Evolutionary conservation across 2,888 invertebrate species (phyloP).

Genomic region (Adelphocoris suturalis): DNA sequence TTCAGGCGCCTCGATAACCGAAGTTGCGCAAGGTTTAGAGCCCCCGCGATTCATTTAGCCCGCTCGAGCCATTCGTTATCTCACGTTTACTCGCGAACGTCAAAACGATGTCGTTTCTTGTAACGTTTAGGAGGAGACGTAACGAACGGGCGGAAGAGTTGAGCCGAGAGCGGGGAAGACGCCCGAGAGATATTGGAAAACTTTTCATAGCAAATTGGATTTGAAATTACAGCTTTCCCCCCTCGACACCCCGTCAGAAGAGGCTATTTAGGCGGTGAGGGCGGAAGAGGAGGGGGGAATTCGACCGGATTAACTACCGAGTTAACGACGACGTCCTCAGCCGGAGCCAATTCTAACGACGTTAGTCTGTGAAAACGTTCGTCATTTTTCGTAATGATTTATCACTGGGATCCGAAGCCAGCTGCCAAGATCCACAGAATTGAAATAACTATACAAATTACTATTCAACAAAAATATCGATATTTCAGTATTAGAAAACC

Average conservation of each 20-base stretch:
- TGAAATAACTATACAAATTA: too few species aligned
- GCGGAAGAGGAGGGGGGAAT: background rate
- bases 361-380: conserved; percentile 12
- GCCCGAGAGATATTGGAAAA: conserved; percentile 54
- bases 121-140: background rate
- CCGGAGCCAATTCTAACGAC: conserved; percentile 7
- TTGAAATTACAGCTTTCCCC: conserved; percentile 44
- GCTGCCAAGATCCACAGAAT: too few species aligned
- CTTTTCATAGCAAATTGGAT: conserved; percentile 61
- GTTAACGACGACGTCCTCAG: conserved; percentile 17
- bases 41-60: background rate
- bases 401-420: background rate
- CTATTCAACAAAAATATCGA: too few species aligned
- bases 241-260: background rate
- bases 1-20: background rate
- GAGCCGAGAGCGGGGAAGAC: background rate
- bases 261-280: conserved; percentile 1
- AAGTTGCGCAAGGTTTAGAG: background rate
- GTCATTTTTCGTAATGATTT: conserved; percentile 1
- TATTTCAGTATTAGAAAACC: too few species aligned
- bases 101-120: conserved; percentile 11
- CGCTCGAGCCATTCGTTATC: background rate
- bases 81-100: conserved; percentile 17
- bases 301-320: conserved; percentile 47
- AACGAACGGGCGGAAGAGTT: background rate